Percentiles rank a stretch among this genome's conserved stretches.
Conservation (phyloP, 1,140 invertebrate genomes). For the Eurytemora carolleeae region DNA sequence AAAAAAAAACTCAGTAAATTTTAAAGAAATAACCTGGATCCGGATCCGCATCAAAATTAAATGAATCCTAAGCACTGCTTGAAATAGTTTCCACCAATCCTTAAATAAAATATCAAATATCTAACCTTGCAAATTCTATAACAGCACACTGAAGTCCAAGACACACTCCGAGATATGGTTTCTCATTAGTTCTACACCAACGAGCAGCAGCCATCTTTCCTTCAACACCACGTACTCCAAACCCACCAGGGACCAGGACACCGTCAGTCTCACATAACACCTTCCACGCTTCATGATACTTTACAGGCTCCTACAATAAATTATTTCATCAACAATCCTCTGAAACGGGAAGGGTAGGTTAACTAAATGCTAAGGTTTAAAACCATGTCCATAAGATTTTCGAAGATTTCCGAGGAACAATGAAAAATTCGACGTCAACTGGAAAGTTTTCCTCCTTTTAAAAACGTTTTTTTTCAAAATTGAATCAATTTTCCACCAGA, state of each 20-base stretch:
- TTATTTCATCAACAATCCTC: too few species aligned
- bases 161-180: conserved; percentile 88
- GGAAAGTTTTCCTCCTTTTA: too few species aligned
- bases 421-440: too few species aligned
- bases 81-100: background rate
- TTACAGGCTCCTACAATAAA: conserved; percentile 39
- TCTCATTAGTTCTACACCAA: conserved; percentile 72
- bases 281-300: conserved; percentile 86
- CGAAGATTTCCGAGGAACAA: too few species aligned
- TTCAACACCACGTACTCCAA: conserved; percentile 83
- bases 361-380: too few species aligned
- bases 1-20: background rate
- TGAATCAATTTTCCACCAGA: too few species aligned
- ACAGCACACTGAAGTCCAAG: conserved; percentile 90
- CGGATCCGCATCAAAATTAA: too few species aligned
- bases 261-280: conserved; percentile 75
- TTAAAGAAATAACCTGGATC: too few species aligned
- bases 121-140: conserved; percentile 71
- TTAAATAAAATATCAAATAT: background rate
- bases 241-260: conserved; percentile 89
- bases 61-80: background rate
- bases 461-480: too few species aligned
- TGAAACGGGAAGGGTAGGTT: too few species aligned
- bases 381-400: too few species aligned
- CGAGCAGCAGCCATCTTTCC: conserved; percentile 84